A percentile compares a stretch with the other conserved stretches of the same genome.
These are phyloP conservation scores for Remorina albescens DNA, from an alignment of 2,797 vertebrate genomes.

Conservation along the genomic window DNA sequence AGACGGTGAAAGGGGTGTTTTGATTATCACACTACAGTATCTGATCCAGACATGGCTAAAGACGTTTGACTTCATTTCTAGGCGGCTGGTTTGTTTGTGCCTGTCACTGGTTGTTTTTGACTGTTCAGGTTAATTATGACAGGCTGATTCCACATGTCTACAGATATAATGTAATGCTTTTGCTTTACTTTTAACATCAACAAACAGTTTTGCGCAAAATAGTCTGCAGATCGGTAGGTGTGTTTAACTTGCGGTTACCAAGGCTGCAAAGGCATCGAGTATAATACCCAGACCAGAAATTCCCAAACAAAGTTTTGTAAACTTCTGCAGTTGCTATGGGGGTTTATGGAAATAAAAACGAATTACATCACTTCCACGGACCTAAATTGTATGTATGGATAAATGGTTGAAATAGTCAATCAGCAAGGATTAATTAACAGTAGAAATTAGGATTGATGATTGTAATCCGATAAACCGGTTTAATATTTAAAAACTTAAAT, in stretches of 20 bases:
- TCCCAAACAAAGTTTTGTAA: background rate
- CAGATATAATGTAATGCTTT: constrained; percentile 24
- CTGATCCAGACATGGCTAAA: constrained; percentile 55
- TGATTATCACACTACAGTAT: constrained; percentile 40
- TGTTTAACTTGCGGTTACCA: constrained; percentile 20
- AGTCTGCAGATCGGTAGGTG: background rate
- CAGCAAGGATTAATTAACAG: too few relatives aligned
- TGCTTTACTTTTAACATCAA: constrained; percentile 1
- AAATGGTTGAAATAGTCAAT: too few relatives aligned
- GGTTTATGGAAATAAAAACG: background rate
- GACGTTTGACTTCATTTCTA: constrained; percentile 51
- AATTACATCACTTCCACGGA: too few relatives aligned
- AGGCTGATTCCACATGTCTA: background rate
- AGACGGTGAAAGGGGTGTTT: constrained; percentile 50
- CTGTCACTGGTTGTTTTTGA: constrained; percentile 20
- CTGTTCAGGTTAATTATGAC: background rate
- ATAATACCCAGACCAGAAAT: background rate
- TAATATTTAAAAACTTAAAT: too few relatives aligned
- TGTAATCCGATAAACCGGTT: too few relatives aligned
- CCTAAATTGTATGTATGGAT: too few relatives aligned
- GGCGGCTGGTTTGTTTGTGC: constrained; percentile 11
- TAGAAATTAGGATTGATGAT: too few relatives aligned
- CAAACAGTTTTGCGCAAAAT: background rate
- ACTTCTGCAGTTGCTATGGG: background rate
- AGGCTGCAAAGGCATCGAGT: constrained; percentile 22